These are phyloP conservation scores for Gephyroberyx darwinii DNA, from an alignment of 2,797 vertebrate genomes.

Conservation along the genomic window DNA sequence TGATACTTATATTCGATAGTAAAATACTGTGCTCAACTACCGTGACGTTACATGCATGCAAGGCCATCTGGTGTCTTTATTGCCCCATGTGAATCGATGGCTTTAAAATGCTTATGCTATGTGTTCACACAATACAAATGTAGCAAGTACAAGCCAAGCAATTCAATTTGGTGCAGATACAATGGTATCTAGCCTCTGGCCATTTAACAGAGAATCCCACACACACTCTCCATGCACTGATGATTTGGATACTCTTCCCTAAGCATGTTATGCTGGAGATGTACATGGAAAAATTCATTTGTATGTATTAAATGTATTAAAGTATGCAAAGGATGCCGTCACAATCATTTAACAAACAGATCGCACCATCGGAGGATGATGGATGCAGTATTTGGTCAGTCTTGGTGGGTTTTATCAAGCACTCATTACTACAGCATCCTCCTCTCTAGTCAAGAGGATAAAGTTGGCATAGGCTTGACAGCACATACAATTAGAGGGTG, in stretches of 20 bases:
- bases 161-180: neutral
- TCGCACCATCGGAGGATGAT: neutral
- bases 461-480: conserved; percentile 19
- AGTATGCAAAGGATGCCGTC: neutral
- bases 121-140: neutral
- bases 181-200: neutral
- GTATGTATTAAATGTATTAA: neutral
- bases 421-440: conserved; percentile 41
- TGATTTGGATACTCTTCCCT: too few relatives aligned
- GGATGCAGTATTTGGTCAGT: conserved; percentile 21
- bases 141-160: neutral
- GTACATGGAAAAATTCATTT: neutral
- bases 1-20: neutral
- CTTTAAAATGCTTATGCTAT: neutral
- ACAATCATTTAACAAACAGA: conserved; percentile 2
- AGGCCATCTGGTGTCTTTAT: too few relatives aligned
- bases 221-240: neutral
- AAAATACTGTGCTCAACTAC: neutral
- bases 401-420: conserved; percentile 50
- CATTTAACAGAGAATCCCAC: neutral
- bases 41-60: neutral
- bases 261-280: neutral
- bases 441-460: conserved; percentile 26
- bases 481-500: conserved; percentile 35
- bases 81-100: too few relatives aligned